Evolutionary conservation across 2,797 vertebrate genomes (phyloP), one percentile per base, ranked within the genome.

Genomic region (Sebastes oblongus): DNA sequence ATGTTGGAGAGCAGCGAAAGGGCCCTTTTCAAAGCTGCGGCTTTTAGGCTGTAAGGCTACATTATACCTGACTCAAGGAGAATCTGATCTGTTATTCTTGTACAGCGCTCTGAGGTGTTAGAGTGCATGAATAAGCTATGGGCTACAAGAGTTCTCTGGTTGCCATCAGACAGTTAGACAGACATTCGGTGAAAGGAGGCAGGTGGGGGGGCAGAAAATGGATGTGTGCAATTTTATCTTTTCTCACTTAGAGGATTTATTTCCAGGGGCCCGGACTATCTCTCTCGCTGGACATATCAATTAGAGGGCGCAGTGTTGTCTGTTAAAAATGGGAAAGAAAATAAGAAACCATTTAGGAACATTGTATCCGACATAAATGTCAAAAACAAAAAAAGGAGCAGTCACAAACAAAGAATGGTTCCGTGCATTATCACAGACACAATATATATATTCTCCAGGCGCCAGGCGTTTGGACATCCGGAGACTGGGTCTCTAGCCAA

Each of bases 41-140:
- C 85, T 88, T 91, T 90, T 82, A 79, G 80, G 42, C 85, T 77
- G 82, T 88, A 78, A 91, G 83, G 80, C 91, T 87, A 90, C 90
- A 92, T 94, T 93, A 92, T 94, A 93, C 88, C 91, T 87, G 86
- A 94, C 79, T 91, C 78, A 88, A 86, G 88, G 80, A 90, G 80
- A 86, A 92, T 90, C 92, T 85, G 86, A 93, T 94, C 87, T 90
- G 90, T 93, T 93, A 93, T 93, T 88, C 89, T 86, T 90, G 85
- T 86, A 85, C 71, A 81, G 85, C 82, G 89, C 83, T 91, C 86
- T 50, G 66, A 89, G 82, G 91, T 92, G 89, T 92, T 91, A 80
- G 70, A 80, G 85, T 81, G 82, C 90, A 91, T 91, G 87, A 95
- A 94, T 93, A 93, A 94, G 89, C 91, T 87, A 88, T 89, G 79